Evolutionary conservation across 1,140 invertebrate genomes (phyloP).

Genomic region (Caenorhabditis brenneri): DNA sequence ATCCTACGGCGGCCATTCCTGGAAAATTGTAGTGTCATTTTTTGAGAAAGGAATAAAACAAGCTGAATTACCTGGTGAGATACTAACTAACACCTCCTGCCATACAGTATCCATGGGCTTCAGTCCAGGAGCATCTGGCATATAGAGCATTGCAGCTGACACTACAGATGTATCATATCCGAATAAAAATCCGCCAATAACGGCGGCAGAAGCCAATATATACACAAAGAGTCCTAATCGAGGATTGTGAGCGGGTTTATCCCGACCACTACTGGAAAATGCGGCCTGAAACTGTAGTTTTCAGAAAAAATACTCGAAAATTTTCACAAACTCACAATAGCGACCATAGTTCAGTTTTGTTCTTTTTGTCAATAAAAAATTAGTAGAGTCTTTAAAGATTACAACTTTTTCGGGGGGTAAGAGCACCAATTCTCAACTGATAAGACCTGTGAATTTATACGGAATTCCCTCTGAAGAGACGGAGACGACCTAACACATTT

Average conservation of each 20-base stretch:
- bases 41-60: background rate
- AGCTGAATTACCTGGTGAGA: slow-evolving; percentile 61
- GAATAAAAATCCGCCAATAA: slow-evolving; percentile 76
- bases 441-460: background rate
- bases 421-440: slow-evolving; percentile 1
- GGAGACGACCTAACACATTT: background rate
- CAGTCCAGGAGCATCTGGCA: slow-evolving; percentile 54
- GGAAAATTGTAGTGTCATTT: slow-evolving; percentile 29
- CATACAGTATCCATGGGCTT: slow-evolving; percentile 58
- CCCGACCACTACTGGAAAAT: background rate
- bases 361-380: background rate
- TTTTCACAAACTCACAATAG: slow-evolving; percentile 16
- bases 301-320: background rate
- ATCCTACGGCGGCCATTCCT: slow-evolving; percentile 74
- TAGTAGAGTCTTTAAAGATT: slow-evolving; percentile 17
- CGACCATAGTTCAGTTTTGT: background rate
- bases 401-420: background rate
- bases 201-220: slow-evolving; percentile 1
- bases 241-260: background rate
- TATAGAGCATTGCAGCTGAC: slow-evolving; percentile 77
- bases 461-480: background rate
- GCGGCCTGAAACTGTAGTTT: background rate
- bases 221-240: background rate
- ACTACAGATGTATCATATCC: slow-evolving; percentile 79
- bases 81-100: slow-evolving; percentile 58